Evolutionary conservation across 2,888 invertebrate genomes (phyloP), one percentile per base, ranked within the genome.

Genomic region (Mesopsocus fuscifrons): DNA sequence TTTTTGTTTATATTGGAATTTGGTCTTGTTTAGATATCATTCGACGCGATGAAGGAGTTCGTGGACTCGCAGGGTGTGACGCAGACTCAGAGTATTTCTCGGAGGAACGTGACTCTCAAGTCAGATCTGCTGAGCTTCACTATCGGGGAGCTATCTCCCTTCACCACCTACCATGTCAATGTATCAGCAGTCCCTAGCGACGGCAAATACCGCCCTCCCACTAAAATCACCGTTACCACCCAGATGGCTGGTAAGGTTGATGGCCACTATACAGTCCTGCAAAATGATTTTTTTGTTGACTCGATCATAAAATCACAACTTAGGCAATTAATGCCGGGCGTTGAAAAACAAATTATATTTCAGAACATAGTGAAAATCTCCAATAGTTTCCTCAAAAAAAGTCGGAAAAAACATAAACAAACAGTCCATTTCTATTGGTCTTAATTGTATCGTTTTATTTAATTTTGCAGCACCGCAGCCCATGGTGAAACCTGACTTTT

Each of bases 401-500:
- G 21, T 11, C 2, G n/a, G n/a, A 30, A 5, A n/a, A n/a, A n/a
- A n/a, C n/a, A n/a, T n/a, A n/a, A n/a, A n/a, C n/a, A n/a, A n/a
- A n/a, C n/a, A n/a, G n/a, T n/a, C n/a, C n/a, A n/a, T n/a, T n/a
- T n/a, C n/a, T n/a, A n/a, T n/a, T n/a, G n/a, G n/a, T n/a, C n/a
- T n/a, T n/a, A n/a, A n/a, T n/a, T n/a, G n/a, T n/a, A n/a, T n/a
- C n/a, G n/a, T n/a, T n/a, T n/a, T n/a, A n/a, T n/a, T n/a, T n/a
- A n/a, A n/a, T n/a, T 26, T 34, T 44, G 23, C 48, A 32, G 89
- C 89, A 1, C 91, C 91, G 0, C 87, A 89, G 53, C 89, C 89
- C 0, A 91, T 91, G 89, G 89, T 89, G 1, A 84, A 89, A 55
- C 91, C 91, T 0, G 91, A 91, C 59, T 89, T 89, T 58, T 87